Base-by-base conservation (phyloP, 2,888 invertebrate genomes). In the Dryocosmus kuriphilus region DNA sequence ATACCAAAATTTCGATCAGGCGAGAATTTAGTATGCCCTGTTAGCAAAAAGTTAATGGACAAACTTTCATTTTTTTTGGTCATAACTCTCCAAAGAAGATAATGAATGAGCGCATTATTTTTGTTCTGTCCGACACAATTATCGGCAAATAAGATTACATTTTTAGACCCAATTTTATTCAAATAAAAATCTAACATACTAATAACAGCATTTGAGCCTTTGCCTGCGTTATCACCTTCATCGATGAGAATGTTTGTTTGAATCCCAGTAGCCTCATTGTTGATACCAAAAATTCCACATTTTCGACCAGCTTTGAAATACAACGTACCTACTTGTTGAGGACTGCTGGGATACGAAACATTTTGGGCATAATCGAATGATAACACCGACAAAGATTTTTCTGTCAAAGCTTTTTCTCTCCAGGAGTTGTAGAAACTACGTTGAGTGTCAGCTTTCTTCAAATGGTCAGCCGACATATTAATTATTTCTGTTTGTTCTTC, bases 171-270 rank as follows among this genome's bases (percentile, higher is more conserved):
- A 5, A 30, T 2, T 30, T 5, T 30, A 30, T 30, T n/a, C n/a
- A n/a, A n/a, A n/a, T n/a, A n/a, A n/a, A n/a, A n/a, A n/a, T 30
- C 5, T 30, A 74, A 19, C 57, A 55, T 51, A 55, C 74, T 74
- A 24, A 74, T 35, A n/a, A 74, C 51, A 24, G 74, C 24, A 74
- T 74, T 74, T 24, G 74, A 27, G 11, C 74, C 74, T 32, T 74
- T 7, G 24, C 74, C 74, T 51, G 32, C 24, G 32, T 27, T 51
- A 74, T 74, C 51, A 7, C 9, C 55, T 74, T 74, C 55, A 27
- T 74, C 74, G 6, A 74, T 61, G 16, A 27, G 60, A 24, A 27
- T 61, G 27, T 27, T 61, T 27, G 27, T 27, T 27, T 24, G 27
- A 61, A 8, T 74, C 11, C 51, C 24, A 51, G 74, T 67, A 11